Evolutionary conservation across 1,140 invertebrate species (phyloP).

Genomic region (Rhopalosiphum padi): DNA sequence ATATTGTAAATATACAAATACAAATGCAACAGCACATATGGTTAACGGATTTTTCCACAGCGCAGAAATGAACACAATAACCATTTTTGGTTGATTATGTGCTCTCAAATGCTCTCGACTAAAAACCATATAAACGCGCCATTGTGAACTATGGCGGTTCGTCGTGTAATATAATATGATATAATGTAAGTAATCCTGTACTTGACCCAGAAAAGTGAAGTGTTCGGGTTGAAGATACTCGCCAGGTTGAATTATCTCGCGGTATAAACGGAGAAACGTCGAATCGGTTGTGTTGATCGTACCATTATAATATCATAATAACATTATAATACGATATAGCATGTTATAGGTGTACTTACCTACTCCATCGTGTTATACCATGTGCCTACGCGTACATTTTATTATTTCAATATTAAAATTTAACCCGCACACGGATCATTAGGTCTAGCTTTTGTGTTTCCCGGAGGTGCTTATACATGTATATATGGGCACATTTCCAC

Average conservation of each 20-base stretch:
- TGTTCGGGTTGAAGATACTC: constrained; percentile 23
- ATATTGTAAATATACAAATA: background rate
- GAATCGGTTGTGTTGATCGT: background rate
- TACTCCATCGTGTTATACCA: background rate
- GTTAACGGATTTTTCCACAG: constrained; percentile 38
- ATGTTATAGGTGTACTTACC: too few relatives aligned
- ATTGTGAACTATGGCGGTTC: background rate
- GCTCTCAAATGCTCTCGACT: background rate
- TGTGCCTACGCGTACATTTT: background rate
- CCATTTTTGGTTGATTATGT: constrained; percentile 20
- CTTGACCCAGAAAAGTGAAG: constrained; percentile 52
- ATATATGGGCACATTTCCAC: background rate
- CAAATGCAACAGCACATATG: background rate
- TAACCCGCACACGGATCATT: constrained; percentile 36
- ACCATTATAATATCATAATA: background rate
- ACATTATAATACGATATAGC: background rate
- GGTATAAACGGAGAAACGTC: background rate
- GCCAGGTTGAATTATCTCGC: background rate
- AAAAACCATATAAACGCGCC: background rate
- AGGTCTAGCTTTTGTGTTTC: constrained; percentile 36
- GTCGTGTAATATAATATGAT: background rate
- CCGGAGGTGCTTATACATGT: background rate
- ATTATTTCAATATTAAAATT: constrained; percentile 36
- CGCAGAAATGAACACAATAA: constrained; percentile 22
- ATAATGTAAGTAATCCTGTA: constrained; percentile 13